These are phyloP conservation scores for Ommatoiulus sabulosus DNA, from an alignment of 2,888 invertebrate species.

Conservation along the genomic window DNA sequence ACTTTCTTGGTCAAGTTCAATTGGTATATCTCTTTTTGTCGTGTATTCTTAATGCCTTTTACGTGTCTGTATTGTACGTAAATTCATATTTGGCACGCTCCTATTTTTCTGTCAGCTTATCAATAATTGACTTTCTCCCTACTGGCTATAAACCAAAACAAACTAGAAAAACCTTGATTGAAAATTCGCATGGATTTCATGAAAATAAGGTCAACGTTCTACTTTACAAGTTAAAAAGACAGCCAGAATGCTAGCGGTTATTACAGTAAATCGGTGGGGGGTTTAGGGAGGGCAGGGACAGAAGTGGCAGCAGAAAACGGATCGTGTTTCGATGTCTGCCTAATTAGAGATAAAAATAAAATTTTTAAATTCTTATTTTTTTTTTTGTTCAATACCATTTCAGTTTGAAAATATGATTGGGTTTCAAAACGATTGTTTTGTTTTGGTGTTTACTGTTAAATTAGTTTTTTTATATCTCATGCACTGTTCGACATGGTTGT, in stretches of 20 bases:
- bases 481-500: too few species aligned
- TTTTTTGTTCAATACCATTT: too few species aligned
- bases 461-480: not conserved
- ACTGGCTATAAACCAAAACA: constrained; percentile 39
- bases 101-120: constrained; percentile 16
- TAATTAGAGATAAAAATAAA: not conserved
- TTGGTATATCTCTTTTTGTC: not conserved
- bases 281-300: not conserved
- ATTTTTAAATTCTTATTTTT: not conserved
- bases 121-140: constrained; percentile 30
- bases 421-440: not conserved
- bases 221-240: constrained; percentile 10
- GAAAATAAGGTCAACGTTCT: constrained; percentile 43
- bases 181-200: not conserved
- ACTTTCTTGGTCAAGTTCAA: constrained; percentile 36
- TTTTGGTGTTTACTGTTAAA: not conserved
- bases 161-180: constrained; percentile 2
- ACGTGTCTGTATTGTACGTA: not conserved
- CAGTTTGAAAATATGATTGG: not conserved
- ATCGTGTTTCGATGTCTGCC: not conserved
- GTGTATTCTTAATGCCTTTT: not conserved
- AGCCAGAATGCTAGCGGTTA: not conserved
- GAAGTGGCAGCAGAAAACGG: not conserved
- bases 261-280: not conserved
- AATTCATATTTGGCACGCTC: not conserved